Evolutionary conservation across 2,113 vertebrate genomes (phyloP).

Genomic region (Scatophagus argus): DNA sequence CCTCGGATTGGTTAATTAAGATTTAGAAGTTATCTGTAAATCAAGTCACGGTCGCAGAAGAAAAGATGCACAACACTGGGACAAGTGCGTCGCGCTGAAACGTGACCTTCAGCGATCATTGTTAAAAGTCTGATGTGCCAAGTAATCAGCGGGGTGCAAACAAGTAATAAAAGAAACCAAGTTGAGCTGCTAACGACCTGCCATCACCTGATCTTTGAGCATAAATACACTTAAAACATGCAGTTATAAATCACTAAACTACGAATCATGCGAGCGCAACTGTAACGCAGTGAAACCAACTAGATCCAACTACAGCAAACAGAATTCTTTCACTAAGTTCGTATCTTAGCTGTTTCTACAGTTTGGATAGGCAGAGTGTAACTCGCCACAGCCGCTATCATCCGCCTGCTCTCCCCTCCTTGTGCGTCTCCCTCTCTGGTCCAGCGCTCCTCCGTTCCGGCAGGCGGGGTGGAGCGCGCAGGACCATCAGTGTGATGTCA

Average conservation of each 20-base stretch:
- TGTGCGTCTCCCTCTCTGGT: slow-evolving; percentile 49
- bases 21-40: slow-evolving; percentile 71
- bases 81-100: slow-evolving; percentile 51
- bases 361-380: slow-evolving; percentile 34
- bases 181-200: slow-evolving; percentile 32
- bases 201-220: slow-evolving; percentile 21
- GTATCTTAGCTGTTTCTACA: slow-evolving; percentile 15
- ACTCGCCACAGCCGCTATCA: slow-evolving; percentile 49
- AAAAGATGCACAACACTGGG: slow-evolving; percentile 32
- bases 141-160: slow-evolving; percentile 23
- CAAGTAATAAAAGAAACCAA: slow-evolving; percentile 13
- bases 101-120: slow-evolving; percentile 67
- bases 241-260: background rate
- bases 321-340: background rate
- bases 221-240: background rate
- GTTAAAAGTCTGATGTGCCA: slow-evolving; percentile 51
- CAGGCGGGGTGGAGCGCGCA: slow-evolving; percentile 67
- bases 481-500: slow-evolving; percentile 45
- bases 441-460: slow-evolving; percentile 58
- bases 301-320: background rate
- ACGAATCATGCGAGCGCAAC: background rate
- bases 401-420: slow-evolving; percentile 60
- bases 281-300: background rate
- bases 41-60: slow-evolving; percentile 53
- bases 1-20: background rate